phyloP scores from a whole-genome alignment of 2,888 invertebrate species.

The Periphyllus acericola region DNA sequence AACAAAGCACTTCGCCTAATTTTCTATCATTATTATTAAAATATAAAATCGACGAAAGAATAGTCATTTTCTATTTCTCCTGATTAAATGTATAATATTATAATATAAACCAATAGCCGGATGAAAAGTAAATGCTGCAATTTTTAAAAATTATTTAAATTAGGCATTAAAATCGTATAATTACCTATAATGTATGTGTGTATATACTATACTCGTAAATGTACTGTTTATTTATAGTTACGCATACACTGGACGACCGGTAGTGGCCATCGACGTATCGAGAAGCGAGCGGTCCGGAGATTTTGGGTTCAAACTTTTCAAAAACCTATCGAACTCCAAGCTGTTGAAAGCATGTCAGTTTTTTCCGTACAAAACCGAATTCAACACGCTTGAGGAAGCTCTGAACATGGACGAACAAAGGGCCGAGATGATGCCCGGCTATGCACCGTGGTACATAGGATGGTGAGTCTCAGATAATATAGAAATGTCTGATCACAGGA shows the following conservation, averaged over 20 bases:
- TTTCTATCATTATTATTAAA: too few relatives aligned
- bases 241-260: conserved; percentile 82
- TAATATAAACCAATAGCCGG: too few relatives aligned
- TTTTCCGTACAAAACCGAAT: conserved; percentile 91
- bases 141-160: too few relatives aligned
- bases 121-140: too few relatives aligned
- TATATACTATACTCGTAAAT: too few relatives aligned
- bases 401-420: conserved; percentile 81
- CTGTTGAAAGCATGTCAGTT: conserved; percentile 80
- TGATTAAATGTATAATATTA: too few relatives aligned
- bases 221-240: conserved; percentile 67
- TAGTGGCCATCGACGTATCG: conserved; percentile 86
- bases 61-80: too few relatives aligned
- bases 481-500: background rate
- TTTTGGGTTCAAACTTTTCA: conserved; percentile 87
- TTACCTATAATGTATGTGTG: too few relatives aligned
- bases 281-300: conserved; percentile 81
- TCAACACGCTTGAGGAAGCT: conserved; percentile 81
- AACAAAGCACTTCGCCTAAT: too few relatives aligned
- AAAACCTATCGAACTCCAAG: conserved; percentile 72
- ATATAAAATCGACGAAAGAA: too few relatives aligned
- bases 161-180: too few relatives aligned
- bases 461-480: conserved; percentile 70
- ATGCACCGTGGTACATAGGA: conserved; percentile 78
- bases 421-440: conserved; percentile 73